Conservation (phyloP, 2,113 vertebrate species). For the Syngnathus scovelli region DNA sequence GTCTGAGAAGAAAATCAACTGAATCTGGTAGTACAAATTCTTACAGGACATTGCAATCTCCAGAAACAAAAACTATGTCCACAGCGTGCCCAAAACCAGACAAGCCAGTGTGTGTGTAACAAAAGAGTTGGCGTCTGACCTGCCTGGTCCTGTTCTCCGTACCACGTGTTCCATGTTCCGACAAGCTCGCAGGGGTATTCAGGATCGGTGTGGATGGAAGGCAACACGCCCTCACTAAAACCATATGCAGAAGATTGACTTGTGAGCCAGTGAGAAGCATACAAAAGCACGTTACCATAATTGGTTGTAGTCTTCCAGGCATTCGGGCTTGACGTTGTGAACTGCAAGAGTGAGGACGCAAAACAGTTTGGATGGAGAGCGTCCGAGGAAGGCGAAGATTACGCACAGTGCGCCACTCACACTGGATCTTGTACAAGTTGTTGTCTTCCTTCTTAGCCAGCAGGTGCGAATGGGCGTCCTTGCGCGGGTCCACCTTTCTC, state of each 20-base stretch:
- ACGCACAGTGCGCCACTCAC: slow-evolving; percentile 67
- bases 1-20: no score
- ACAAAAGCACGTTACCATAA: slow-evolving; percentile 77
- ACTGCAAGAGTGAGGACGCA: slow-evolving; percentile 74
- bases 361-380: slow-evolving; percentile 17
- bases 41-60: no score
- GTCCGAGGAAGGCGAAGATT: background rate
- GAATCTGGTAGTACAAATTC: no score
- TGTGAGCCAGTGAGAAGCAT: background rate
- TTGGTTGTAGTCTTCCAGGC: slow-evolving; percentile 91
- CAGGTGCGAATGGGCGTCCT: slow-evolving; percentile 95
- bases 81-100: no score
- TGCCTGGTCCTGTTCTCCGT: slow-evolving; percentile 98
- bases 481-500: slow-evolving; percentile 92
- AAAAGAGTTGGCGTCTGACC: slow-evolving; percentile 69
- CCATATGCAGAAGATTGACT: slow-evolving; percentile 10
- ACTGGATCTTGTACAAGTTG: slow-evolving; percentile 95
- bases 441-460: slow-evolving; percentile 92
- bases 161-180: slow-evolving; percentile 99
- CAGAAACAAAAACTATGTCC: no score
- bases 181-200: slow-evolving; percentile 94
- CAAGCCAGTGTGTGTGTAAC: background rate
- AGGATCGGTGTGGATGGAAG: slow-evolving; percentile 83
- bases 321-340: slow-evolving; percentile 98
- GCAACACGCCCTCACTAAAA: slow-evolving; percentile 84